These are phyloP conservation scores for Chloroceryle inda DNA, from an alignment of 2,797 vertebrate species.

Conservation along the genomic window DNA sequence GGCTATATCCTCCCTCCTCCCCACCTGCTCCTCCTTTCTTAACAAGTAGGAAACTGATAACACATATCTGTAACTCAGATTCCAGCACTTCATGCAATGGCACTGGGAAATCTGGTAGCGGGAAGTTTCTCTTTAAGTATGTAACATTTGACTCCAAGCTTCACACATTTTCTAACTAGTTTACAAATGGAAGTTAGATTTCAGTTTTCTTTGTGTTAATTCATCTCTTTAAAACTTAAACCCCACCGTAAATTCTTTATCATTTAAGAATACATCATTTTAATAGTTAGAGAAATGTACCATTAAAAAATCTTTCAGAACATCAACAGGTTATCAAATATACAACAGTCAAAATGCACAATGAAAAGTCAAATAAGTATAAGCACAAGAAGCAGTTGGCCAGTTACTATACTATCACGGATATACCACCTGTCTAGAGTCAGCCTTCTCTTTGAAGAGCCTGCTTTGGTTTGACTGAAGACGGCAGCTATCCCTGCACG, in stretches of 20 bases:
- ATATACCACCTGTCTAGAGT: conserved; percentile 88
- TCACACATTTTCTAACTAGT: neutral
- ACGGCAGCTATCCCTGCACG: conserved; percentile 89
- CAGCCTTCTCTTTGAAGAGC: conserved; percentile 86
- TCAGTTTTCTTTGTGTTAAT: neutral
- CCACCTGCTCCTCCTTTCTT: neutral
- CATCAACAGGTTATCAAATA: conserved; percentile 59
- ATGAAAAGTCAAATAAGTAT: conserved; percentile 54
- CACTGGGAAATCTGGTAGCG: neutral
- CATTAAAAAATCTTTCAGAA: conserved; percentile 17
- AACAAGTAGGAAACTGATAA: neutral
- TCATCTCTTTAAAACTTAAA: neutral
- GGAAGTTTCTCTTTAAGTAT: neutral
- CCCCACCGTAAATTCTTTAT: neutral
- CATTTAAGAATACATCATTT: conserved; percentile 19
- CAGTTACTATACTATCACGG: conserved; percentile 81
- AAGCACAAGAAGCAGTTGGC: conserved; percentile 83
- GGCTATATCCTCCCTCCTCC: neutral
- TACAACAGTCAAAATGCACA: conserved; percentile 73
- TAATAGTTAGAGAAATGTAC: conserved; percentile 24
- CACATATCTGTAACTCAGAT: neutral
- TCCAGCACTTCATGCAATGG: neutral
- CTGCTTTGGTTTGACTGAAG: conserved; percentile 88
- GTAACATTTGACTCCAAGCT: neutral
- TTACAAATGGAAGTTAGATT: neutral